Base-by-base conservation (phyloP, 2,888 invertebrate species). In the Hylaea fasciaria region DNA sequence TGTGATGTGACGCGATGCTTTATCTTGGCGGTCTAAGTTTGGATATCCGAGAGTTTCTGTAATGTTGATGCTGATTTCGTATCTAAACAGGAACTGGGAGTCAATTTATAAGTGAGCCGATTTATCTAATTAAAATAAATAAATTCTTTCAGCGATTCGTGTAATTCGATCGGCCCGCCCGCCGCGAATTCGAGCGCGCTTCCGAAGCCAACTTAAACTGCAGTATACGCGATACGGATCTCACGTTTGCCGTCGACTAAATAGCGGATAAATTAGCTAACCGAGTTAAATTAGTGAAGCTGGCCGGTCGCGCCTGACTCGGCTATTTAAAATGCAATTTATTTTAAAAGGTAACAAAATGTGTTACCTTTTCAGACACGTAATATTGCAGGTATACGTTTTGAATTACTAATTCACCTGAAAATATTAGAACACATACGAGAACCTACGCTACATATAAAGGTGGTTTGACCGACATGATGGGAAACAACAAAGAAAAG, bases 231-330 rank as follows among this genome's bases (percentile, higher is more conserved):
- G 90, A 90, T 90, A 90, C 85, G 83, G 80, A 91, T 90, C 89
- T 90, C 91, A 89, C 90, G 90, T 88, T 89, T 86, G 83, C 87
- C 76, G 76, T 77, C 81, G 78, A 84, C 87, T 88, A 90, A 90
- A 89, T 89, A 87, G 81, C 78, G 82, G 86, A 86, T 90, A 90
- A 89, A 88, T 90, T 87, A 89, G 87, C 84, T 84, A 82, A 86
- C 86, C 73, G 80, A 86, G 80, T 84, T 87, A 85, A 89, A 87
- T 89, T 86, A 84, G 83, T 83, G 73, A 65, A 74, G 76, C 78
- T 74, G 72, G 75, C 78, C 75, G 72, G 71, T 72, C 70, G 70
- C 64, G 62, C 71, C 67, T 68, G 72, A 66, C 73, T 75, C 62
- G 53, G 66, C 65, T 50, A 64, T 61, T 70, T 68, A 67, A 64